phyloP scores from a whole-genome alignment of 2,113 vertebrate genomes.

The Perognathus longimembris region DNA sequence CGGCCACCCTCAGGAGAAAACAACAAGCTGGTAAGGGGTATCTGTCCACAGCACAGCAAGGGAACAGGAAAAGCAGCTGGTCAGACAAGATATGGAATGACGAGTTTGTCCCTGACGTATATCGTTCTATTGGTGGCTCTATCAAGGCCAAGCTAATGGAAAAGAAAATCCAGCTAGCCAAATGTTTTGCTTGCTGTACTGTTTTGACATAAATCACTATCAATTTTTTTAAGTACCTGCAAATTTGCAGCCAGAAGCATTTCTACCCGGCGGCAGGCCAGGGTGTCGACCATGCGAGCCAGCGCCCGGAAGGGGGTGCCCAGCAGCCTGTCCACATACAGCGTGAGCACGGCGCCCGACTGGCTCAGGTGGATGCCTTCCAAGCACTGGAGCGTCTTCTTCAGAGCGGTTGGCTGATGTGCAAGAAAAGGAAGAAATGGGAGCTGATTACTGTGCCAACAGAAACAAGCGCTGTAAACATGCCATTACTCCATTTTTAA shows the following conservation, averaged over 20 bases:
- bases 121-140: not conserved
- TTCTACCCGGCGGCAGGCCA: slow-evolving; percentile 97
- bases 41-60: not conserved
- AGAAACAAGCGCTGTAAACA: not conserved
- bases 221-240: slow-evolving; percentile 87
- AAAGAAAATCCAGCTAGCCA: not conserved
- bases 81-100: not conserved
- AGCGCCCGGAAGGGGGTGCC: slow-evolving; percentile 95
- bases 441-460: not conserved
- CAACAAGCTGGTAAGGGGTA: not conserved
- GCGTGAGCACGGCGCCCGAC: slow-evolving; percentile 94
- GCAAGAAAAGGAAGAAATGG: not conserved
- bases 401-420: slow-evolving; percentile 92
- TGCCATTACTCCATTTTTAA: not conserved
- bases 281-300: slow-evolving; percentile 96
- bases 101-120: accelerated
- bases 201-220: accelerated
- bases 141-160: accelerated
- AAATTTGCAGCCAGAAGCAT: slow-evolving; percentile 97
- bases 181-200: not conserved
- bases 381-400: slow-evolving; percentile 96
- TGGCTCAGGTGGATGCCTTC: slow-evolving; percentile 99
- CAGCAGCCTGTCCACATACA: slow-evolving; percentile 96
- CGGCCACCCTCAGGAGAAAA: accelerated
- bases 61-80: not conserved